A percentile compares a stretch with the other conserved stretches of the same genome.
Conservation (phyloP, 2,888 invertebrate species). For the Agrotis exclamationis region DNA sequence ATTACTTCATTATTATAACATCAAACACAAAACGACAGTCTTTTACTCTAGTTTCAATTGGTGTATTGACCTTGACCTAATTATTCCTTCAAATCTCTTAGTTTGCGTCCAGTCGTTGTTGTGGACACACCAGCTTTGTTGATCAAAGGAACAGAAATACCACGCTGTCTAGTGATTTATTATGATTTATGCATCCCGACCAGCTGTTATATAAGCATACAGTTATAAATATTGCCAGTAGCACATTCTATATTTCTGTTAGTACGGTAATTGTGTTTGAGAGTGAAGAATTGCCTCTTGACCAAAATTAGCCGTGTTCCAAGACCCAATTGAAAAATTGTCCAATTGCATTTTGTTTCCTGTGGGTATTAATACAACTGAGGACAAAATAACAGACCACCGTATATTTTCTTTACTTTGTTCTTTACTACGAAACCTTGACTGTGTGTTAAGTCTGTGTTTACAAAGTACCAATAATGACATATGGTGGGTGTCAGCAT, state of each 20-base stretch:
- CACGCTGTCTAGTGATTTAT: constrained; percentile 56
- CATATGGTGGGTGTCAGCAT: constrained; percentile 14
- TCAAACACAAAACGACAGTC: constrained; percentile 67
- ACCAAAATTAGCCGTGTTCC: constrained; percentile 83
- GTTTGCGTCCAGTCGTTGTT: constrained; percentile 31
- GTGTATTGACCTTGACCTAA: constrained; percentile 57
- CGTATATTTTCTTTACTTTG: constrained; percentile 26
- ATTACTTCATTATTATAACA: constrained; percentile 55
- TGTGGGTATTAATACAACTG: constrained; percentile 79
- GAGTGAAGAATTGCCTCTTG: constrained; percentile 79
- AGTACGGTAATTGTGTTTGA: constrained; percentile 67
- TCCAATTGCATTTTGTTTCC: constrained; percentile 88
- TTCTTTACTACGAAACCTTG: constrained; percentile 13
- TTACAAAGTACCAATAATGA: constrained; percentile 2
- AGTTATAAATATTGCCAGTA: constrained; percentile 59
- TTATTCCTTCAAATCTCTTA: constrained; percentile 44
- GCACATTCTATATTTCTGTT: constrained; percentile 64
- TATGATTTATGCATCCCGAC: constrained; percentile 65
- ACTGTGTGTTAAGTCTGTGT: neutral
- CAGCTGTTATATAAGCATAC: constrained; percentile 55
- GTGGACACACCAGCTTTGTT: constrained; percentile 42
- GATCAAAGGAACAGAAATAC: constrained; percentile 63
- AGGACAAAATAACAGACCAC: constrained; percentile 61
- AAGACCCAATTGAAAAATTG: constrained; percentile 88
- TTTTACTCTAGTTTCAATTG: constrained; percentile 62